phyloP scores from a whole-genome alignment of 2,888 invertebrate genomes.

The Rhagophthalmus giganteus region DNA sequence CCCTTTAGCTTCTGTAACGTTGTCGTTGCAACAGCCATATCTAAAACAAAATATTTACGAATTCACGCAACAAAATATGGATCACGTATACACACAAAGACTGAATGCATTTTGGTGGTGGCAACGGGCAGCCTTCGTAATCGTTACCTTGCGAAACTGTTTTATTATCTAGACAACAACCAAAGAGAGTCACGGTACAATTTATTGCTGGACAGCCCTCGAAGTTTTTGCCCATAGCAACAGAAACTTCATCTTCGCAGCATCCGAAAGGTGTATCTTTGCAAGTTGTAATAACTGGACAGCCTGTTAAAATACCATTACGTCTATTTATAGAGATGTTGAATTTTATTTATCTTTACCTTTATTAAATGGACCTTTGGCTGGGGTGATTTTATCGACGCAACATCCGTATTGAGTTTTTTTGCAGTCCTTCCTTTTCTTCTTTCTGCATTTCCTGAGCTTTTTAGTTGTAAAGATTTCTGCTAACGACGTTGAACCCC shows the following conservation, averaged over 20 bases:
- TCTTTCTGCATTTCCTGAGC: slow-evolving; percentile 62
- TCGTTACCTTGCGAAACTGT: slow-evolving; percentile 80
- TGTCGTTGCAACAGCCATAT: slow-evolving; percentile 87
- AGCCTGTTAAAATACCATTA: slow-evolving; percentile 62
- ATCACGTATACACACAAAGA: slow-evolving; percentile 56
- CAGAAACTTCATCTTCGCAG: slow-evolving; percentile 80
- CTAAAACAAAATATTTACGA: slow-evolving; percentile 46
- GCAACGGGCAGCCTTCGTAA: slow-evolving; percentile 78
- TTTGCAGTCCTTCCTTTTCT: slow-evolving; percentile 62
- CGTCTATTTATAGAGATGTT: no score
- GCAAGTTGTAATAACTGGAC: slow-evolving; percentile 73
- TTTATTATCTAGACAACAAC: slow-evolving; percentile 82
- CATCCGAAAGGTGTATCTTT: slow-evolving; percentile 76
- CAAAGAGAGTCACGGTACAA: slow-evolving; percentile 79
- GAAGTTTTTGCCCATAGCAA: slow-evolving; percentile 69
- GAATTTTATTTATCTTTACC: no score
- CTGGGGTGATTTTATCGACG: slow-evolving; percentile 74
- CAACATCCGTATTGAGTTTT: slow-evolving; percentile 80
- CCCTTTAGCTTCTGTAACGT: slow-evolving; percentile 64
- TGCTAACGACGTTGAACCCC: slow-evolving; percentile 61
- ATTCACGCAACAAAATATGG: slow-evolving; percentile 3
- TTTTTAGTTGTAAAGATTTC: slow-evolving; percentile 59
- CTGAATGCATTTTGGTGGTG: slow-evolving; percentile 61
- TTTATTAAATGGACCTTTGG: slow-evolving; percentile 80
- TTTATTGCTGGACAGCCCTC: slow-evolving; percentile 76